phyloP scores from a whole-genome alignment of 2,888 invertebrate genomes.

The Lepidochrysops patricia region DNA sequence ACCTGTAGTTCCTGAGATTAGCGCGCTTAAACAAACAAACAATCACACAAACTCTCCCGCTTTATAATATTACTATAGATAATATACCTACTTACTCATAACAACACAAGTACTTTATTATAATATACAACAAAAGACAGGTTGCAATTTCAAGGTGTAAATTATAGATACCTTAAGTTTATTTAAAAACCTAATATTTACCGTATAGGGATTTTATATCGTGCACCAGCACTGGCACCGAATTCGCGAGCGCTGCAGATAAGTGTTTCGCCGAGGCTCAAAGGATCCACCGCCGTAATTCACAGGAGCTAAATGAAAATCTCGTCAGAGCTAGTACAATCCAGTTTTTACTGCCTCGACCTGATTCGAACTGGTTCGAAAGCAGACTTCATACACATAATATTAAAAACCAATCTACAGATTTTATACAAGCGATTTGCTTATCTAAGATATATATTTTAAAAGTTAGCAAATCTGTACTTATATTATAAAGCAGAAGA shows the following conservation, averaged over 20 bases:
- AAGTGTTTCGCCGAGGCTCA: conserved; percentile 10
- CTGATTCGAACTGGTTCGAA: conserved; percentile 11
- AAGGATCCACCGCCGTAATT: conserved; percentile 33
- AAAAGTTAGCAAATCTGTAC: too few relatives aligned
- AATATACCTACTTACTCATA: too few relatives aligned
- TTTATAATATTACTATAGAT: too few relatives aligned
- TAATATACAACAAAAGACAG: too few relatives aligned
- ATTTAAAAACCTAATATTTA: neutral
- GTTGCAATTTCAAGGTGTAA: too few relatives aligned
- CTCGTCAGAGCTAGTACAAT: conserved; percentile 38
- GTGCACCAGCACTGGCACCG: conserved; percentile 8
- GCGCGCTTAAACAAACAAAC: too few relatives aligned
- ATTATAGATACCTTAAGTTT: too few relatives aligned
- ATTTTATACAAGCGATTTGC: neutral
- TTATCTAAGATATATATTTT: too few relatives aligned
- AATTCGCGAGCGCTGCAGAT: conserved; percentile 15
- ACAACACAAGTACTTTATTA: too few relatives aligned
- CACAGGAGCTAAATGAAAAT: conserved; percentile 43
- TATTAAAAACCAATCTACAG: neutral
- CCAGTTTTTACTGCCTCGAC: conserved; percentile 21
- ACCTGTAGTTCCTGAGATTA: too few relatives aligned
- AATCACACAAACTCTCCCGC: too few relatives aligned
- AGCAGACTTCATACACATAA: conserved; percentile 5
- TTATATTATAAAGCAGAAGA: too few relatives aligned
- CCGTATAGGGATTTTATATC: neutral